phyloP scores from a whole-genome alignment of 2,888 invertebrate species.

The Tanytarsus gracilentus region DNA sequence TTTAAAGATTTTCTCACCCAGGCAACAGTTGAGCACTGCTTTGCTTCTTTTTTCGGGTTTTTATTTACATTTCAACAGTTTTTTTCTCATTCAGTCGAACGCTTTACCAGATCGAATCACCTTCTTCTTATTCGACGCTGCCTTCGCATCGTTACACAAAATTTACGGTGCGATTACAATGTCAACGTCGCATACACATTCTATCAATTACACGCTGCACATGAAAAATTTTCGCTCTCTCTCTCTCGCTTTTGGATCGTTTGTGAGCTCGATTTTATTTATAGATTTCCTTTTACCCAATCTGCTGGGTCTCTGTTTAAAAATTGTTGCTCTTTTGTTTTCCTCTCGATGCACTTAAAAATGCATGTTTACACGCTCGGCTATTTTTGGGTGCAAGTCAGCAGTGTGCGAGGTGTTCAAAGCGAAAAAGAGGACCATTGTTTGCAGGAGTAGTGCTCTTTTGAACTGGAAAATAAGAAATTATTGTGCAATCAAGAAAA shows the following conservation, averaged over 20 bases:
- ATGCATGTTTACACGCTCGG: neutral
- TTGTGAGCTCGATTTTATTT: constrained; percentile 17
- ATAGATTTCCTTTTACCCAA: neutral
- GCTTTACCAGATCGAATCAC: constrained; percentile 3
- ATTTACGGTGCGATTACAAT: constrained; percentile 4
- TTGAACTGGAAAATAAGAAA: too few species aligned
- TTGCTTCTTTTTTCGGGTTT: neutral
- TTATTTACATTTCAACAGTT: neutral
- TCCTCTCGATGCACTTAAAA: neutral
- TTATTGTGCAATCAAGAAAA: too few species aligned
- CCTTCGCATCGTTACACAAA: neutral
- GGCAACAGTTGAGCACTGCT: too few species aligned
- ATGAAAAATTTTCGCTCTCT: neutral
- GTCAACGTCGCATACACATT: neutral
- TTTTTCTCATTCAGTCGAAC: too few species aligned
- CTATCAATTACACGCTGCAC: neutral
- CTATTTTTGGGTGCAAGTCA: too few species aligned
- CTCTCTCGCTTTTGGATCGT: neutral
- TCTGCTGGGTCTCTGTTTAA: neutral
- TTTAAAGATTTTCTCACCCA: too few species aligned
- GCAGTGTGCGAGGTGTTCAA: neutral
- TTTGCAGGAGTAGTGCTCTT: too few species aligned
- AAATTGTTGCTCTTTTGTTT: neutral
- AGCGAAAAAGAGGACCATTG: too few species aligned
- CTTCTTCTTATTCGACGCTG: neutral